These are phyloP conservation scores for Drosophila suboccidentalis DNA, from an alignment of 2,888 invertebrate species.

Conservation along the genomic window DNA sequence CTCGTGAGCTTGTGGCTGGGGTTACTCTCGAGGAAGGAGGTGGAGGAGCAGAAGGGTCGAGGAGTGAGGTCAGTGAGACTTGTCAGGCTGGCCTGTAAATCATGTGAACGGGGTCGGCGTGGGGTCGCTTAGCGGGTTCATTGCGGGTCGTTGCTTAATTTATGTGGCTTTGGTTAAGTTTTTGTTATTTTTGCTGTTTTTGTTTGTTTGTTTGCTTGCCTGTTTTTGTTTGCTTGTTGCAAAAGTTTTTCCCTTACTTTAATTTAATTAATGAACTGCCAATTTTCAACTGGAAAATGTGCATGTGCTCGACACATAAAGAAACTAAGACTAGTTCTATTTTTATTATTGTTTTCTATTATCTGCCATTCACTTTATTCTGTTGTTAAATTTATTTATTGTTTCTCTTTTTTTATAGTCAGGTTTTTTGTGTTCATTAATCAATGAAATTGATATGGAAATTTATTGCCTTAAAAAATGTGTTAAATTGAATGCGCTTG, in stretches of 20 bases:
- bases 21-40: neutral
- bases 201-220: conserved; percentile 9
- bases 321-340: conserved; percentile 22
- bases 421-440: conserved; percentile 36
- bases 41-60: no score
- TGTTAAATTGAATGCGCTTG: conserved; percentile 10
- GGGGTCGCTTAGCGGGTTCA: conserved; percentile 58
- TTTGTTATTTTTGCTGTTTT: conserved; percentile 14
- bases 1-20: conserved; percentile 7
- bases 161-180: conserved; percentile 70
- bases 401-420: conserved; percentile 3
- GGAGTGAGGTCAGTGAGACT: conserved; percentile 36
- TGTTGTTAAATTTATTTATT: conserved; percentile 5
- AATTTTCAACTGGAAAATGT: conserved; percentile 38
- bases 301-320: neutral
- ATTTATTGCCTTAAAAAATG: conserved; percentile 22
- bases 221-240: conserved; percentile 18
- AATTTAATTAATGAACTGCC: conserved; percentile 71
- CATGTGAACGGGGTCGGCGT: conserved; percentile 61
- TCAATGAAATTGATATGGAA: conserved; percentile 52
- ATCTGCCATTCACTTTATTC: conserved; percentile 10
- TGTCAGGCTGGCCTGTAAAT: conserved; percentile 56
- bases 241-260: conserved; percentile 55
- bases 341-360: conserved; percentile 3
- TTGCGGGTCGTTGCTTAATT: conserved; percentile 65